phyloP scores from a whole-genome alignment of 2,797 vertebrate species.

The Numenius phaeopus region DNA sequence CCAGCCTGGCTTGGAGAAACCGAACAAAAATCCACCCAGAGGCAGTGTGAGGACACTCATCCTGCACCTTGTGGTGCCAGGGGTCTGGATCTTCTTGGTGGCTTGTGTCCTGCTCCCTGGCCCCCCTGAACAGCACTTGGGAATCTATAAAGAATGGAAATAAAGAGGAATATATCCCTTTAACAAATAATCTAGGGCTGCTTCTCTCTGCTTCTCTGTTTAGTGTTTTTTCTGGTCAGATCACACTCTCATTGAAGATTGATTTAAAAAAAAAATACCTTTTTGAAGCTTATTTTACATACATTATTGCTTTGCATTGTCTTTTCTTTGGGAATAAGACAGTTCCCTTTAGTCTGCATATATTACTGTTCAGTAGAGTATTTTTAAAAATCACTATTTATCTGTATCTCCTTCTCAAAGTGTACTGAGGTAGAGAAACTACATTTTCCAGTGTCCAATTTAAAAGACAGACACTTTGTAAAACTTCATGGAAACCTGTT shows the following conservation, averaged over 20 bases:
- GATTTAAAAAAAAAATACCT: background rate
- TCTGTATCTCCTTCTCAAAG: background rate
- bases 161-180: background rate
- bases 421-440: background rate
- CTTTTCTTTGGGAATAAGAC: background rate
- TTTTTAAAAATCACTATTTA: background rate
- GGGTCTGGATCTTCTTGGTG: background rate
- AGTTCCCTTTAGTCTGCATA: background rate
- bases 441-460: background rate
- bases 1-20: background rate
- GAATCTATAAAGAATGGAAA: background rate
- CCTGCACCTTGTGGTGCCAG: accelerated
- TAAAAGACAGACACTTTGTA: background rate
- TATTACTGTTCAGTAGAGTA: background rate
- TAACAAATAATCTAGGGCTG: background rate
- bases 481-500: background rate
- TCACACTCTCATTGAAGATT: background rate
- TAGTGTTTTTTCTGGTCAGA: background rate
- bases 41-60: background rate
- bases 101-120: background rate
- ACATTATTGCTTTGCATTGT: background rate
- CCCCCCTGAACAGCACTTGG: background rate
- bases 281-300: background rate
- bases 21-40: accelerated
- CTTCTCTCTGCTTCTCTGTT: background rate